Conservation (phyloP, 2,888 invertebrate species). For the Deilephila porcellus region DNA sequence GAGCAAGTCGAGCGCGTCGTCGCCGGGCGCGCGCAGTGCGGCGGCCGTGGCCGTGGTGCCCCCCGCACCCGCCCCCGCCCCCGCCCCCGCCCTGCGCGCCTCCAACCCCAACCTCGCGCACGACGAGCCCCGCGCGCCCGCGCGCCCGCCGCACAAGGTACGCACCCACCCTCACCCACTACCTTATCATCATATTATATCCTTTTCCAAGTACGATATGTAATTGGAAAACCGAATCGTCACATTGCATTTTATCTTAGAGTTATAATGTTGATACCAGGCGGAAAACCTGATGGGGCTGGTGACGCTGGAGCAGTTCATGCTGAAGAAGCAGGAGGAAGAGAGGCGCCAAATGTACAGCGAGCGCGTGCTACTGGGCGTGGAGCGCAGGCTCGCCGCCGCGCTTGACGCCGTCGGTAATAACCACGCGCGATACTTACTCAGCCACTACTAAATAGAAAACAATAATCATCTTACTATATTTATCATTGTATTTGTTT, state of each 20-base stretch:
- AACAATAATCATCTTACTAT: no score
- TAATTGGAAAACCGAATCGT: no score
- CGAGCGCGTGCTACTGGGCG: conserved; percentile 82
- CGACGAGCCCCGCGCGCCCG: conserved; percentile 70
- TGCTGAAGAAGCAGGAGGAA: conserved; percentile 90
- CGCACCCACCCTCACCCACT: neutral
- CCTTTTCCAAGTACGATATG: no score
- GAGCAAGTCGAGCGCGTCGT: conserved; percentile 83
- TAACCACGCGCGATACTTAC: neutral
- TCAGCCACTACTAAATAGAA: no score
- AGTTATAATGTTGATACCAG: conserved; percentile 36
- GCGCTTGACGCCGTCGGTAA: conserved; percentile 58
- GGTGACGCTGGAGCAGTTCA: conserved; percentile 91
- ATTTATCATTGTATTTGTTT: no score
- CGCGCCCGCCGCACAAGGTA: neutral
- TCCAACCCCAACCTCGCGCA: conserved; percentile 89
- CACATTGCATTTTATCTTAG: neutral
- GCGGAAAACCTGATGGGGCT: conserved; percentile 87
- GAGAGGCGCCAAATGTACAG: conserved; percentile 82
- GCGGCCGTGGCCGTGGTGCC: conserved; percentile 31
- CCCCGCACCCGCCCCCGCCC: conserved; percentile 29
- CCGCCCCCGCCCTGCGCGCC: conserved; percentile 80
- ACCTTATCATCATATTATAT: neutral
- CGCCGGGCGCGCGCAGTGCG: conserved; percentile 53
- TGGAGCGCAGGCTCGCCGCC: conserved; percentile 41